Conservation (phyloP, 2,888 invertebrate species). For the Baccha elongata region DNA sequence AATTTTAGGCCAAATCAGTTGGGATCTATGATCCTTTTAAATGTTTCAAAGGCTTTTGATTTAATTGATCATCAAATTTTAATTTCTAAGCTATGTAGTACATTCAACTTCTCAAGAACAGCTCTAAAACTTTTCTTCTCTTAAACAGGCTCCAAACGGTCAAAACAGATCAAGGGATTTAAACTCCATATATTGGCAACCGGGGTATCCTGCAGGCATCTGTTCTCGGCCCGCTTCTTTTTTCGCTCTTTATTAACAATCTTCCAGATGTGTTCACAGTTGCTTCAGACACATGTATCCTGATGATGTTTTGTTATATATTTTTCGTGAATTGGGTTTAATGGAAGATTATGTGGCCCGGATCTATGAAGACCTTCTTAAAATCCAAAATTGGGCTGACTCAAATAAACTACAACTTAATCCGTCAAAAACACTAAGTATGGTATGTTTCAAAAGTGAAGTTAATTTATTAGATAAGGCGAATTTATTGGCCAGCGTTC, state of each 20-base stretch:
- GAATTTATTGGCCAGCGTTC: too few relatives aligned
- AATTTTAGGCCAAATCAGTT: neutral
- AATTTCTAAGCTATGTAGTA: neutral
- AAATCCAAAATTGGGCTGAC: neutral
- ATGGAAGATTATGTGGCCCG: neutral
- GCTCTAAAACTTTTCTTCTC: neutral
- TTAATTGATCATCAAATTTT: too few relatives aligned
- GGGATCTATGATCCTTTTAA: too few relatives aligned
- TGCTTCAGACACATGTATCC: too few relatives aligned
- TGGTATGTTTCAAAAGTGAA: neutral
- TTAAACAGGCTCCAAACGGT: too few relatives aligned
- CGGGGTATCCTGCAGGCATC: too few relatives aligned
- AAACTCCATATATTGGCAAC: too few relatives aligned
- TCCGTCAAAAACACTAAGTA: neutral
- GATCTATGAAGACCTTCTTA: neutral
- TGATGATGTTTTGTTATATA: neutral
- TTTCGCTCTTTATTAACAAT: too few relatives aligned
- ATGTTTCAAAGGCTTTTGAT: too few relatives aligned
- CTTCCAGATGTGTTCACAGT: neutral
- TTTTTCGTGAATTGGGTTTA: neutral
- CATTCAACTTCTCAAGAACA: neutral
- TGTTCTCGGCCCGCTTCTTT: too few relatives aligned
- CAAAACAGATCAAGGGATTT: too few relatives aligned
- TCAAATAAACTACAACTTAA: slow-evolving; percentile 11
- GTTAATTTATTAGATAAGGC: neutral